These are phyloP conservation scores for Hirundo rustica DNA, from an alignment of 2,797 vertebrate species.

Conservation along the genomic window DNA sequence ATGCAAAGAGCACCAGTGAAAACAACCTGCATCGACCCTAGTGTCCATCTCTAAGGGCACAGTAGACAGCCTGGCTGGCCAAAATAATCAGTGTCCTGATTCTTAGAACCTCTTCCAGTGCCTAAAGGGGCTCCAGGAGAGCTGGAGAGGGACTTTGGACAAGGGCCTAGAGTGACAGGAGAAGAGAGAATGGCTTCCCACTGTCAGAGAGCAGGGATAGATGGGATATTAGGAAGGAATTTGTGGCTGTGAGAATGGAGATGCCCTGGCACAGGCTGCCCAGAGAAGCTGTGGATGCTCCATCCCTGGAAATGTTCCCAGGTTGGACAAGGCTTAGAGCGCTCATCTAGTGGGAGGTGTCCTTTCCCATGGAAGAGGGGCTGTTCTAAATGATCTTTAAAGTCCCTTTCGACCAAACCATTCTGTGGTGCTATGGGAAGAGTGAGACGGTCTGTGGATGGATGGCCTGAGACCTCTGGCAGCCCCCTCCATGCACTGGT, in stretches of 20 bases:
- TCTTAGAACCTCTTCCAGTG: neutral
- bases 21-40: neutral
- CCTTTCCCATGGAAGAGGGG: neutral
- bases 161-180: neutral
- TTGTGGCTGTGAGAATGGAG: accelerated
- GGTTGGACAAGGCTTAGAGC: neutral
- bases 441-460: too few relatives aligned
- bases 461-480: neutral
- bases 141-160: neutral
- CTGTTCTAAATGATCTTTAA: neutral
- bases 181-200: neutral
- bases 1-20: neutral
- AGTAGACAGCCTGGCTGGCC: neutral
- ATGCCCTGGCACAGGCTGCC: neutral
- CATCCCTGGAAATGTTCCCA: neutral
- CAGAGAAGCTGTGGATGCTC: neutral
- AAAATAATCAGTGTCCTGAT: neutral
- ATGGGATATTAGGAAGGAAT: neutral
- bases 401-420: neutral
- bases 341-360: too few relatives aligned
- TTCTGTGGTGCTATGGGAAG: neutral
- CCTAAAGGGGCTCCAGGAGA: neutral
- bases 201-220: accelerated
- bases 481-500: neutral
- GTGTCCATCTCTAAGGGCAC: accelerated